Evolutionary conservation across 30 jellyfish, hydroid and myxozoan genomes (phyloP).

Genomic region (Hydra vulgaris): DNA sequence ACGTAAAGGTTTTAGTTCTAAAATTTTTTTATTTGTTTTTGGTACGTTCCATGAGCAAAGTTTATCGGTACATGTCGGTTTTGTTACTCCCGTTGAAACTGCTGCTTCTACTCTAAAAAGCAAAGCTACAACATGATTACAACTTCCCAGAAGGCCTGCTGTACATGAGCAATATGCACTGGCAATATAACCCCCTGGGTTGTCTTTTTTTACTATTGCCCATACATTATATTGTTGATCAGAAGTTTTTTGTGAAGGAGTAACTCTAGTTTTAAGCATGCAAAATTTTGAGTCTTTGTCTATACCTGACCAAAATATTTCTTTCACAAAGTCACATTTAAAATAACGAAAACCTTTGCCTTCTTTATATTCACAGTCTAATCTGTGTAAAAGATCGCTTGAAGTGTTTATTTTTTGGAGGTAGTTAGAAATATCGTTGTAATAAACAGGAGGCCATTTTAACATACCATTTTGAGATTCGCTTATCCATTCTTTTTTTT

Average conservation of each 20-base stretch:
- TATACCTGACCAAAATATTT: conserved; percentile 7
- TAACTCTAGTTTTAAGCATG: conserved; percentile 16
- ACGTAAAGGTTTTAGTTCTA: no score
- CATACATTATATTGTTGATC: conserved; percentile 23
- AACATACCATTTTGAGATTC: conserved; percentile 19
- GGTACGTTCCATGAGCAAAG: no score
- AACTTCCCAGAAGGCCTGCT: no score
- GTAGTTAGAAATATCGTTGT: conserved; percentile 18
- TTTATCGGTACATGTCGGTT: no score
- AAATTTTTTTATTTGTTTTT: no score
- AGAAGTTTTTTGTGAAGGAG: conserved; percentile 38
- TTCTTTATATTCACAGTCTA: conserved; percentile 35
- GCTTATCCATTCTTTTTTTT: conserved; percentile 23
- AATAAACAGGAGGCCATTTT: conserved; percentile 34
- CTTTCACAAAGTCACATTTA: conserved; percentile 27
- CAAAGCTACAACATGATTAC: no score
- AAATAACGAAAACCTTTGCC: conserved; percentile 38
- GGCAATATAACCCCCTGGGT: conserved; percentile 17
- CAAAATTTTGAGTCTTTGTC: neutral
- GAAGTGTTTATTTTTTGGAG: neutral
- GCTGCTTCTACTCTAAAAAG: no score
- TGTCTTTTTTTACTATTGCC: conserved; percentile 22
- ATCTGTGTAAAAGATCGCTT: conserved; percentile 27
- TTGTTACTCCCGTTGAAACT: no score
- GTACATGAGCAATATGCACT: conserved; percentile 19